Evolutionary conservation across 2,113 vertebrate genomes (phyloP), one percentile per base, ranked within the genome.

Genomic region (Seriola aureovittata): DNA sequence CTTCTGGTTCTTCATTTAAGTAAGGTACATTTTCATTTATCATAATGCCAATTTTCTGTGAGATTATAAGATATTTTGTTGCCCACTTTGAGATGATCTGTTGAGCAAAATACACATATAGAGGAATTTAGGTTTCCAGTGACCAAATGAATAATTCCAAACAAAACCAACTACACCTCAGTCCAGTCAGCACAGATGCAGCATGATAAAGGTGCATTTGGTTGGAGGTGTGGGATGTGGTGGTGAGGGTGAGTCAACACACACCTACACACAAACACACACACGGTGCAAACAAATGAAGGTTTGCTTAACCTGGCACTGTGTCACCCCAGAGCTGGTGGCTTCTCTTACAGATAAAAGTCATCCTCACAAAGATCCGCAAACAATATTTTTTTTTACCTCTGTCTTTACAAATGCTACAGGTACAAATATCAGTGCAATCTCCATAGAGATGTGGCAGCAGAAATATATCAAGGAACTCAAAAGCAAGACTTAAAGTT

Each of bases 281-380:
- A 68, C 50, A 58, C 44, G 42, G 58, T 58, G 63, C n/a, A 78
- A 85, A 86, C 70, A 82, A 58, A 63, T 38, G 4, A 72, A 60
- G 59, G 52, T 84, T 72, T 73, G 5, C 32, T 40, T 76, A 32
- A 75, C 57, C 7, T 11, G 81, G 21, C 75, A 84, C 4, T 25
- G 36, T 66, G 74, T 48, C 2, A 70, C n/a, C 25, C 10, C n/a
- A 63, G 34, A 36, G 32, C 46, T 13, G 8, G 0, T 48, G 38
- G 10, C 65, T 71, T 19, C 36, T 42, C 19, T 71, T 1, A 0
- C n/a, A 19, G 57, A 19, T 23, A 44, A 81, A 76, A 46, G 5
- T 58, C 8, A 72, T 54, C 2, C 25, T 71, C 19, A 71, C 38
- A 42, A 25, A 67, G 14, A 29, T 21, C 3, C 11, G 42, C 4